Conservation (phyloP, 2,888 invertebrate species). For the Cecidostiba fungosa region DNA sequence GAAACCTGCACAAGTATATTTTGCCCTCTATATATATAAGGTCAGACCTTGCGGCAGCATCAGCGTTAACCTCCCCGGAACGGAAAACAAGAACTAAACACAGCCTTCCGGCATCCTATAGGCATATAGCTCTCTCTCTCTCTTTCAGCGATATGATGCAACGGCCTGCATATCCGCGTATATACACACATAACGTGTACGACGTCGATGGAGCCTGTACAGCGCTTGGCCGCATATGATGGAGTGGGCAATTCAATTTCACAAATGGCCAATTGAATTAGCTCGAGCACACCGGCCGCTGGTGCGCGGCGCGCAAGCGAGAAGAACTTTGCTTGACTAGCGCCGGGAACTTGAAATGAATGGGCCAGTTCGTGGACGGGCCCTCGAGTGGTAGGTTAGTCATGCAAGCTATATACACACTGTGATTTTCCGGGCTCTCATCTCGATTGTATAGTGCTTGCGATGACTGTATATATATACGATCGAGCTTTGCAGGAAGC, state of each 20-base stretch:
- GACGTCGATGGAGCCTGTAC: neutral
- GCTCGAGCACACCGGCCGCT: constrained; percentile 11
- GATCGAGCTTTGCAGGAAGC: neutral
- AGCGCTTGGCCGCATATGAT: constrained; percentile 34
- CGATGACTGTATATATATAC: neutral
- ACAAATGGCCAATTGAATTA: constrained; percentile 60
- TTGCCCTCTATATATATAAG: neutral
- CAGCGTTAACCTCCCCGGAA: neutral
- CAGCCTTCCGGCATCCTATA: constrained; percentile 10
- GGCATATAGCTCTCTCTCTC: neutral
- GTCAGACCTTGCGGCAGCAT: neutral
- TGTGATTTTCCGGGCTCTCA: neutral
- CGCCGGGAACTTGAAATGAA: constrained; percentile 26
- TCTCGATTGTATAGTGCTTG: neutral
- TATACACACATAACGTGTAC: neutral
- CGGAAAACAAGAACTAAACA: neutral
- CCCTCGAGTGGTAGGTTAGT: constrained; percentile 23
- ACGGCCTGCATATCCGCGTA: neutral
- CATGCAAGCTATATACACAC: neutral
- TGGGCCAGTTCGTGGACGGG: constrained; percentile 15
- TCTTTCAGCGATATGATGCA: constrained; percentile 4
- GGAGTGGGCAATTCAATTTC: constrained; percentile 59
- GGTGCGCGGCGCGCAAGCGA: constrained; percentile 10
- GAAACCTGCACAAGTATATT: neutral
- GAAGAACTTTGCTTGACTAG: neutral